Base-by-base conservation (phyloP, 2,797 vertebrate species). In the Darevskia mixta region DNA sequence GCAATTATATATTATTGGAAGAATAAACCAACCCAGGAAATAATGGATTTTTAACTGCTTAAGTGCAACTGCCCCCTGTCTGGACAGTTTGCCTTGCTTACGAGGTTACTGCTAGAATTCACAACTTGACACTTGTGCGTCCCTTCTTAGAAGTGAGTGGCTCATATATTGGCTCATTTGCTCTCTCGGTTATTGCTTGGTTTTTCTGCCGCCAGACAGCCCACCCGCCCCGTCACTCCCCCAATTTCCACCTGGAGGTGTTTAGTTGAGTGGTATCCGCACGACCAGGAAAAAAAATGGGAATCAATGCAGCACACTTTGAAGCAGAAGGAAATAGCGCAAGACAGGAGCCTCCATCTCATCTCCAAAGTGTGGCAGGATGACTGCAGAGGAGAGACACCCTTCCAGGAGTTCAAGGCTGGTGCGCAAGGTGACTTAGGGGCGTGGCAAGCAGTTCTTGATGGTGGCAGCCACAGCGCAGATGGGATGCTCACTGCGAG, bases 401-500 rank as follows among this genome's bases (percentile, higher is more conserved):
- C 11, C 41, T 35, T 86, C 77, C n/a, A 67, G 78, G 41, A 81
- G 61, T 81, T 85, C 71, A 69, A 43, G 79, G 20, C 11, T n/a
- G 71, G 76, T 3, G 25, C 8, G 18, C 71, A 86, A 86, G 64
- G 84, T 77, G 83, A 82, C 78, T 55, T 82, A 66, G 67, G 79
- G 88, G 88, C 55, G 43, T 77, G 88, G 83, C 43, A 77, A 85
- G 61, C 71, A 17, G 17, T 61, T 78, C n/a, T 20, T 58, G 32
- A 35, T 45, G 55, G 83, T 81, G 78, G 49, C 71, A 41, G 78
- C 66, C 72, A 55, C 45, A 41, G 58, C 6, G 3, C 71, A 86
- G 83, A 82, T 71, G 83, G 88, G 71, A 55, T 38, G 41, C 83
- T 89, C 32, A 72, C 79, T 64, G 79, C 76, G 78, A 85, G 43